Evolutionary conservation across 2,797 vertebrate species (phyloP), one percentile per base, ranked within the genome.

Genomic region (Gobionotothen gibberifrons): DNA sequence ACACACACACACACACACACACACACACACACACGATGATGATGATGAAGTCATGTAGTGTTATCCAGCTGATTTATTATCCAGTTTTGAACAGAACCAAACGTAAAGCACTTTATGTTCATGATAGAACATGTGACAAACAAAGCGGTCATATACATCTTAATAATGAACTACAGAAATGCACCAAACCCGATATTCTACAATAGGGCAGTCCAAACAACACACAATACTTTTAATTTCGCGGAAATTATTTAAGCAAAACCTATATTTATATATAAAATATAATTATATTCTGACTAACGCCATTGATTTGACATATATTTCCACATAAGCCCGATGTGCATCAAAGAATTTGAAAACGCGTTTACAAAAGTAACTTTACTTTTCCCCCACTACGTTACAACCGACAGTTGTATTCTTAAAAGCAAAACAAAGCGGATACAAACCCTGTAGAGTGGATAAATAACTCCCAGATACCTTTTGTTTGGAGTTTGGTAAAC

Each of bases 391-490:
- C 3, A 7, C 12, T 4, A 0, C 9, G 15, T 49, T 44, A 4
- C 58, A 60, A 40, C 11, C 1, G 3, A 5, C 0, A 2, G 1
- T 0, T 48, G 26, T 1, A 7, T 17, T 8, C 3, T 13, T 3
- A 17, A 46, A 7, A 66, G 16, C 3, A n/a, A 47, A 0, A 0
- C 32, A 36, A 76, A 52, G 15, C 19, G 1, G 0, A 71, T 63
- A 85, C 85, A 71, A 67, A 92, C 85, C 89, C 4, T 53, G 8
- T 0, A 59, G 47, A 54, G 69, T 1, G 6, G 36, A 60, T 2
- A 39, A 75, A 58, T 56, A 47, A n/a, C 26, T 60, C 54, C 61
- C 57, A 6, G 21, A 14, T 67, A 61, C 26, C 21, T 49, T 53
- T 21, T 12, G 74, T 74, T 52, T 29, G 0, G 17, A 57, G 48